Evolutionary conservation across 2,888 invertebrate species (phyloP).

Genomic region (Papilio elwesi): DNA sequence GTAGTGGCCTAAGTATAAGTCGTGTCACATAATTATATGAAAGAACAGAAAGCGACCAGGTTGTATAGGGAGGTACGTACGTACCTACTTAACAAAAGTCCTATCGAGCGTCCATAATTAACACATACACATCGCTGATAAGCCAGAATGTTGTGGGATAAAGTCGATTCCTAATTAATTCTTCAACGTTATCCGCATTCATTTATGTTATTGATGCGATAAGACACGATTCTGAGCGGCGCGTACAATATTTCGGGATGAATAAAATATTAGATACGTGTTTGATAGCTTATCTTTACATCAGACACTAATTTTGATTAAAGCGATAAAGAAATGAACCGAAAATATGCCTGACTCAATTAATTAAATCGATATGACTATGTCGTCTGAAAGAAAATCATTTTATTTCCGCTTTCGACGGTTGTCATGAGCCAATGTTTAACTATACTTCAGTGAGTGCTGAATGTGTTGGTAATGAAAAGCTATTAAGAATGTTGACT

Average conservation of each 20-base stretch:
- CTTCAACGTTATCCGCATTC: background rate
- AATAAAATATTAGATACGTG: background rate
- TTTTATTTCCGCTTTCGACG: slow-evolving; percentile 26
- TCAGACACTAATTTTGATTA: slow-evolving; percentile 14
- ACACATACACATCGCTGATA: background rate
- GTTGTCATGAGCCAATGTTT: slow-evolving; percentile 23
- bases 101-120: background rate
- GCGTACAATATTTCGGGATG: slow-evolving; percentile 9
- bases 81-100: too few relatives aligned
- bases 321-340: slow-evolving; percentile 22
- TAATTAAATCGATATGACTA: slow-evolving; percentile 3
- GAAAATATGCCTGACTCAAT: slow-evolving; percentile 23
- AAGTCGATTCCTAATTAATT: background rate
- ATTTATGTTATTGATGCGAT: slow-evolving; percentile 1
- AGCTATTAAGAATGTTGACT: slow-evolving; percentile 8
- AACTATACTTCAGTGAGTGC: background rate
- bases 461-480: background rate
- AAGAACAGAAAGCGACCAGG: too few relatives aligned
- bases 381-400: background rate
- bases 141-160: background rate
- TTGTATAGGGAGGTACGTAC: too few relatives aligned
- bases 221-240: background rate
- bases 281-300: slow-evolving; percentile 12
- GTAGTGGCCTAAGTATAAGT: too few relatives aligned
- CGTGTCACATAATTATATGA: too few relatives aligned